Evolutionary conservation across 1,140 invertebrate species (phyloP).

Genomic region (Temnothorax curvispinosus): DNA sequence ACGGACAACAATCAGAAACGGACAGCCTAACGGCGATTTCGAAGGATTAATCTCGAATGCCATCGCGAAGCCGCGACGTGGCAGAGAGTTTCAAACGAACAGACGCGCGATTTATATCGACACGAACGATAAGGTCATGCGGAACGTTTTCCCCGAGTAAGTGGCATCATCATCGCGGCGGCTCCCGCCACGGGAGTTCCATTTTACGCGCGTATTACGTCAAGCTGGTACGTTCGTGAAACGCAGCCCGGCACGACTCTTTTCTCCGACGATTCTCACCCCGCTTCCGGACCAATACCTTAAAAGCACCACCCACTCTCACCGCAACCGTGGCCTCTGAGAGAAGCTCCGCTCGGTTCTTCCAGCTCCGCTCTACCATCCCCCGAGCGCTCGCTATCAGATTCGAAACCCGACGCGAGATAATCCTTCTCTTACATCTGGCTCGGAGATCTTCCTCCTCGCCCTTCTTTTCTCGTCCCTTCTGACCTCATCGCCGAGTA

Average conservation of each 20-base stretch:
- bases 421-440: conserved; percentile 83
- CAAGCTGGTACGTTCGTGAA: conserved; percentile 71
- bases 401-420: conserved; percentile 77
- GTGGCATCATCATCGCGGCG: conserved; percentile 53
- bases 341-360: conserved; percentile 47
- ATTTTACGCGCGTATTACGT: conserved; percentile 80
- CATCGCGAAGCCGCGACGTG: background rate
- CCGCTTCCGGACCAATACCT: conserved; percentile 79
- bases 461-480: conserved; percentile 58
- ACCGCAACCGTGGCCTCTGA: conserved; percentile 34
- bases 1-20: background rate
- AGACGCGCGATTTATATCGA: conserved; percentile 60
- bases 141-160: conserved; percentile 48
- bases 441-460: conserved; percentile 64
- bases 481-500: conserved; percentile 71
- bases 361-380: conserved; percentile 15
- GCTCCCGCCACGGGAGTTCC: conserved; percentile 62
- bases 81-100: background rate
- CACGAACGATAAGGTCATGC: conserved; percentile 49
- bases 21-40: background rate
- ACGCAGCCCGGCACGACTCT: conserved; percentile 53
- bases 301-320: conserved; percentile 74
- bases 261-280: conserved; percentile 60
- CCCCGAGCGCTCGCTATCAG: conserved; percentile 75
- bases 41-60: background rate